A percentile compares a stretch with the other conserved stretches of the same genome.
These are phyloP conservation scores for Meteorus sp. DNA, from an alignment of 1,140 invertebrate species.

Conservation along the genomic window DNA sequence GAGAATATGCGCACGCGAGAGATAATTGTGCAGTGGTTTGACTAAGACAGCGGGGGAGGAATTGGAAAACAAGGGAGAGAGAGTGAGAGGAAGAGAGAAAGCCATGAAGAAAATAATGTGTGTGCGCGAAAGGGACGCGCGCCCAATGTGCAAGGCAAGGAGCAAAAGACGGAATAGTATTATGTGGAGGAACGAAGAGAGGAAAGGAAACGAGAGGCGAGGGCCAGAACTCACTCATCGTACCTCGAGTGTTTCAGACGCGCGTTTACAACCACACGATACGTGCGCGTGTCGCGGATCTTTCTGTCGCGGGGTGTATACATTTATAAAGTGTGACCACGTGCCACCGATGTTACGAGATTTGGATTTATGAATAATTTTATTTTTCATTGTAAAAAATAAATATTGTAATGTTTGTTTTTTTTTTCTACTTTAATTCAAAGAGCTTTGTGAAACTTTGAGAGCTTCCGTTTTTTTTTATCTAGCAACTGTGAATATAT, in stretches of 20 bases:
- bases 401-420: no score
- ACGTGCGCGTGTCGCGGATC: conserved; percentile 47
- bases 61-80: conserved; percentile 24
- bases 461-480: no score
- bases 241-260: conserved; percentile 47
- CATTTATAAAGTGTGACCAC: no score
- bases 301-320: no score
- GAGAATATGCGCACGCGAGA: background rate
- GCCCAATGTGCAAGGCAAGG: conserved; percentile 26
- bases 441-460: no score
- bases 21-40: conserved; percentile 26
- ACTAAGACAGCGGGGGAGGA: no score
- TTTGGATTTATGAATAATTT: background rate
- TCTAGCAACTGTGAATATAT: no score
- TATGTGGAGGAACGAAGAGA: conserved; percentile 37
- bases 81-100: conserved; percentile 26
- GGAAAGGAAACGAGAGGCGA: no score
- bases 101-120: conserved; percentile 6
- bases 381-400: conserved; percentile 11
- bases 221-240: conserved; percentile 32
- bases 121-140: conserved; percentile 30
- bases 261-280: conserved; percentile 54
- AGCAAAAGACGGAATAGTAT: conserved; percentile 32
- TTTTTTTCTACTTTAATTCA: no score
- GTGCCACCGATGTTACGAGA: conserved; percentile 13